Percentiles rank a stretch among this genome's conserved stretches.
phyloP scores from a whole-genome alignment of 2,113 vertebrate genomes.

The Saccopteryx leptura region DNA sequence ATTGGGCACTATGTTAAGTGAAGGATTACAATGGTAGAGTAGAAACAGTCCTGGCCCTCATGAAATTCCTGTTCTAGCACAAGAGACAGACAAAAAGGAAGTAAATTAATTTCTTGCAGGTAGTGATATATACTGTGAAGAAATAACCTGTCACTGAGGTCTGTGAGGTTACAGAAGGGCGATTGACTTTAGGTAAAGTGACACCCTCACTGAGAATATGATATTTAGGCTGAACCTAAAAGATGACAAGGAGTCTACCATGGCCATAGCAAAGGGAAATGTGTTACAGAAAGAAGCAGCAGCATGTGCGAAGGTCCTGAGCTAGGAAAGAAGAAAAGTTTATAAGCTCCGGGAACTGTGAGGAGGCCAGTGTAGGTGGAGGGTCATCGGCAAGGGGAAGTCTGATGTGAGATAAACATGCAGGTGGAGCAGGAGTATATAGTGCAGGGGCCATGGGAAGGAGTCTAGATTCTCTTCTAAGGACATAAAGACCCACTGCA shows the following conservation, averaged over 20 bases:
- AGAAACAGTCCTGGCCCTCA: background rate
- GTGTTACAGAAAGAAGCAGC: background rate
- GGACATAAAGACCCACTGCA: background rate
- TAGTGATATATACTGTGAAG: background rate
- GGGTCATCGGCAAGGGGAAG: background rate
- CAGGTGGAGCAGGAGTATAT: background rate
- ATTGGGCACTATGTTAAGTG: background rate
- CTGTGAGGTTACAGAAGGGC: too few species aligned
- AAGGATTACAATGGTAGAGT: background rate
- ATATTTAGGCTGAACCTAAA: background rate
- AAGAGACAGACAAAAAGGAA: background rate
- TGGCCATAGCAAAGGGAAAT: background rate
- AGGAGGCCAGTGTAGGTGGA: background rate
- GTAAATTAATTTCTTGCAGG: background rate
- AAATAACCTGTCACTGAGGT: background rate
- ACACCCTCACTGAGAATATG: background rate
- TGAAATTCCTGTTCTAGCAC: background rate
- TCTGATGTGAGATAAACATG: background rate
- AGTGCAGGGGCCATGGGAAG: background rate
- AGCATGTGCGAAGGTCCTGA: background rate
- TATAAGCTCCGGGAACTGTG: background rate
- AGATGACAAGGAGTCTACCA: background rate
- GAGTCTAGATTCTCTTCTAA: background rate
- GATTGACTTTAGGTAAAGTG: background rate
- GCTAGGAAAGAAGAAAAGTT: background rate